Evolutionary conservation across 2,113 vertebrate species (phyloP), one percentile per base, ranked within the genome.

Genomic region (Gambusia affinis): DNA sequence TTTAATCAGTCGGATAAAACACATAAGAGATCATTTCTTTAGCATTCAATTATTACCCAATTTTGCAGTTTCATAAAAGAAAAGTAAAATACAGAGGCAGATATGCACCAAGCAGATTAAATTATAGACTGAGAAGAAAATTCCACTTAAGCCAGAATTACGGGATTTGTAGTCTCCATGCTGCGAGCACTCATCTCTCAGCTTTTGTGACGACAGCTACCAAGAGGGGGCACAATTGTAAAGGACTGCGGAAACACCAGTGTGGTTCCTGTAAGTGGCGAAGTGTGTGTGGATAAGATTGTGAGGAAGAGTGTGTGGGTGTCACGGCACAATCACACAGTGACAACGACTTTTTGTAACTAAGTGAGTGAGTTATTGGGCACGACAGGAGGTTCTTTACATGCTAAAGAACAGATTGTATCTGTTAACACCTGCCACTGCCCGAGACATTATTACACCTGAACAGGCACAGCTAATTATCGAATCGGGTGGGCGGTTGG

Each of bases 191-290:
- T 30, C 15, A 39, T 42, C 31, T 62, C 35, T 74, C 4, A 73
- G 47, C 57, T 70, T 65, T 73, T 78, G 47, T 84, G 67, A 44
- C 30, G 64, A 57, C 33, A 66, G 44, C 75, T 61, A 70, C 88
- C 91, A 83, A 85, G 54, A 88, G 88, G 88, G 86, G 89, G 89
- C 88, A 86, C 75, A 75, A 75, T 87, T 89, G 84, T 87, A 88
- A 90, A 88, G 70, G 71, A 70, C 67, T 69, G 35, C 57, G 10
- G 19, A 67, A 35, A 29, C 15, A 24, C 67, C 22, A 39, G 31
- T 44, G 64, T 27, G 29, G 8, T 62, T 57, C 51, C 67, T 68
- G 60, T 47, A 27, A 42, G 14, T 35, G 27, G 14, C 62, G 66
- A 57, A 19, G 67, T 76, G 61, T 72, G 54, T 78, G 75, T 70